These are phyloP conservation scores for Lerema accius DNA, from an alignment of 1,140 invertebrate species.

Conservation along the genomic window DNA sequence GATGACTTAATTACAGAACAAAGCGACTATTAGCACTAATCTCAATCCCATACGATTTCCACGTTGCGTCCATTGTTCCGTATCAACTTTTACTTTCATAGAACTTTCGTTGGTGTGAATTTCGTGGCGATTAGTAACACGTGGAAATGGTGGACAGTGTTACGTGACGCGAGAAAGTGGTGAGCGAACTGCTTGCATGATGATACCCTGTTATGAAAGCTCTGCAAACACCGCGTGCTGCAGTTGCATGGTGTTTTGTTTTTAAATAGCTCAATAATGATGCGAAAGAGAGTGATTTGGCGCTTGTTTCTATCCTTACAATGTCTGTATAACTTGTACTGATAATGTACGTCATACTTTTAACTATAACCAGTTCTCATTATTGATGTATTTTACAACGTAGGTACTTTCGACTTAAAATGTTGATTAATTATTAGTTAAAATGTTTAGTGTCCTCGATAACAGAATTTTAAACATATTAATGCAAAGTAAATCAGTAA, in stretches of 20 bases:
- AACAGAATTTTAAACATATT: no score
- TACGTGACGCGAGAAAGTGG: constrained; percentile 30
- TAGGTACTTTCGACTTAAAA: no score
- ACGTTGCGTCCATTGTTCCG: constrained; percentile 27
- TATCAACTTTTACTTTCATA: constrained; percentile 35
- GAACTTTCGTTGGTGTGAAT: constrained; percentile 31
- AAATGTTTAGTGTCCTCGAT: no score
- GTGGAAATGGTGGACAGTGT: constrained; percentile 21
- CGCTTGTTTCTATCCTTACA: no score
- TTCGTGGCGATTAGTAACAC: constrained; percentile 30
- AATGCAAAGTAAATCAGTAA: no score
- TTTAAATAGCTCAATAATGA: not conserved
- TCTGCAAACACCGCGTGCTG: constrained; percentile 1
- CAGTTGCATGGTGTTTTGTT: not conserved
- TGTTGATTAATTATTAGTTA: no score
- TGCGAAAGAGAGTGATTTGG: no score
- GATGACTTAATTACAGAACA: constrained; percentile 23
- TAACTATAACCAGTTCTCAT: no score
- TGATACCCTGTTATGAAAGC: constrained; percentile 32
- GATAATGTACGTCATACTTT: no score
- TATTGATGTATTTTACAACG: no score
- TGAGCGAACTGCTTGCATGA: constrained; percentile 24
- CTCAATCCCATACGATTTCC: constrained; percentile 24
- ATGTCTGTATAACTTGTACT: no score
- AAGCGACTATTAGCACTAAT: constrained; percentile 18